Evolutionary conservation across 2,113 vertebrate species (phyloP).

Genomic region (Cyprinodon brontotheroides): DNA sequence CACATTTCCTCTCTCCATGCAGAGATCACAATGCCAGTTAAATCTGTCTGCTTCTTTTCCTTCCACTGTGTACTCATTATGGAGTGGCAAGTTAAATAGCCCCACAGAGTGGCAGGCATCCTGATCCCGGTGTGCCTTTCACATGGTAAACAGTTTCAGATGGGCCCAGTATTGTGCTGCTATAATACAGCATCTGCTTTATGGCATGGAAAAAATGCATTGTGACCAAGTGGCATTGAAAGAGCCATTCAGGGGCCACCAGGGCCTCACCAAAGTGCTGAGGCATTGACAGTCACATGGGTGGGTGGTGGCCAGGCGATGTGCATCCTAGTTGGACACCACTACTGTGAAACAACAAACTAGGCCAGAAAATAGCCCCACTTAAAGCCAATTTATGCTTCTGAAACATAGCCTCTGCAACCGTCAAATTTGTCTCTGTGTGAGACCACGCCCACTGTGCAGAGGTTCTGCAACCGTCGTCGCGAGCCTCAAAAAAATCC

Average conservation of each 20-base stretch:
- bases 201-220: conserved; percentile 78
- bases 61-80: conserved; percentile 70
- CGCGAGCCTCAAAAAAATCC: no score
- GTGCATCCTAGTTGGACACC: conserved; percentile 19
- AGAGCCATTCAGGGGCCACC: conserved; percentile 68
- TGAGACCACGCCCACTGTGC: no score
- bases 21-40: conserved; percentile 70
- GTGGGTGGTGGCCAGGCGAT: conserved; percentile 55
- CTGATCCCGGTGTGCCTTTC: conserved; percentile 74
- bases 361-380: conserved; percentile 1
- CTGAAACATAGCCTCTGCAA: no score
- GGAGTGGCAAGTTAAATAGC: conserved; percentile 76
- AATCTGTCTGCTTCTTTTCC: conserved; percentile 59
- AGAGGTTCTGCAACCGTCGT: no score
- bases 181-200: conserved; percentile 81
- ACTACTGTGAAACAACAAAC: conserved; percentile 7
- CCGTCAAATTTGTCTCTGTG: no score
- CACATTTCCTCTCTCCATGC: conserved; percentile 71
- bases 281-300: conserved; percentile 55
- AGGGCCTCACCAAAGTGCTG: conserved; percentile 55
- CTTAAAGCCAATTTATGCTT: no score
- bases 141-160: conserved; percentile 78
- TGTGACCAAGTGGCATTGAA: conserved; percentile 74
- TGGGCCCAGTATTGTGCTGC: conserved; percentile 69
- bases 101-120: conserved; percentile 70